Evolutionary conservation across 2,888 invertebrate species (phyloP).

Genomic region (Eulithis prunata): DNA sequence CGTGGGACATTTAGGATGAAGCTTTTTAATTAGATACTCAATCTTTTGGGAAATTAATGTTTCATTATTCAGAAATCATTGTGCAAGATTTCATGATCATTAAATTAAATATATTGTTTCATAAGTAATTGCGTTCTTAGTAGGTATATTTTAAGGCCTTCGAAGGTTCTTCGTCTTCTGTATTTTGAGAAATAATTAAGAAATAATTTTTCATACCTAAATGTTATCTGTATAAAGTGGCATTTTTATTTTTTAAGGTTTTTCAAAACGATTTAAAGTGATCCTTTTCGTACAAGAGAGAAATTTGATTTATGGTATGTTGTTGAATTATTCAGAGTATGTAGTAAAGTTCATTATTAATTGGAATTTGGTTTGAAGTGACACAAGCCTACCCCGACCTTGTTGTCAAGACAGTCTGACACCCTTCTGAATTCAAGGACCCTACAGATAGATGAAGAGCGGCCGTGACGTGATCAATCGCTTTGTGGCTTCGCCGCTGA

Average conservation of each 20-base stretch:
- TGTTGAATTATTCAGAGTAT: neutral
- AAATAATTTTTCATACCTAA: too few relatives aligned
- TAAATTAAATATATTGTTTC: conserved; percentile 1
- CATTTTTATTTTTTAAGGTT: too few relatives aligned
- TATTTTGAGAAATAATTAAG: too few relatives aligned
- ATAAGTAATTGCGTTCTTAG: neutral
- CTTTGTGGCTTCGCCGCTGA: conserved; percentile 50
- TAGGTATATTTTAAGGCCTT: neutral
- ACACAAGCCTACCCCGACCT: conserved; percentile 15
- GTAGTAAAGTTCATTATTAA: neutral
- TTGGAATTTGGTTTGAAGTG: conserved; percentile 3
- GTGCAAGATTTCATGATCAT: conserved; percentile 3
- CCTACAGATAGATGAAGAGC: conserved; percentile 35
- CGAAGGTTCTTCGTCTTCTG: neutral
- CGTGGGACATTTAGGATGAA: conserved; percentile 11
- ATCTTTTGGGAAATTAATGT: conserved; percentile 25
- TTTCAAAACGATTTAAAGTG: too few relatives aligned
- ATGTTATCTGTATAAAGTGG: too few relatives aligned
- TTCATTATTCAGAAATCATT: conserved; percentile 15
- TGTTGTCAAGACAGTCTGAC: conserved; percentile 32
- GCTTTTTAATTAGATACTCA: conserved; percentile 21
- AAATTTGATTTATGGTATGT: too few relatives aligned
- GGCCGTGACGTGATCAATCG: conserved; percentile 61
- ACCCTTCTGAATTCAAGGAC: conserved; percentile 30
- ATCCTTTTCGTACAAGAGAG: too few relatives aligned